Base-by-base conservation (phyloP, 2,113 vertebrate species). In the Xenopus borealis region DNA sequence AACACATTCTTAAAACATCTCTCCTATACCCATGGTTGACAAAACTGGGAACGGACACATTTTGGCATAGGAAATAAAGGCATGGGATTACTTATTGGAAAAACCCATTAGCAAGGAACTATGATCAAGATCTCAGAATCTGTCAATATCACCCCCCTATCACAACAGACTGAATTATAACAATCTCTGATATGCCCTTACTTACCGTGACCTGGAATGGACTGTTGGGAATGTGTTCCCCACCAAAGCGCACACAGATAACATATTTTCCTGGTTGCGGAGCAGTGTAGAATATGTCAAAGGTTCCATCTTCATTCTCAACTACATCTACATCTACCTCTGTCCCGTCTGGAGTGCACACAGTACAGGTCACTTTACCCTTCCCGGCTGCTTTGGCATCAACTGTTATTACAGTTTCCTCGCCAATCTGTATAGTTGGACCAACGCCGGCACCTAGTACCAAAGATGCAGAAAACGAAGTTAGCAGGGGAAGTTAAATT, bases 161-260 rank as follows among this genome's bases (percentile, higher is more conserved):
- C 23, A 27, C 23, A 6, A 9, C 33, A 33, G 30, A 33, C 30
- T 33, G 7, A 33, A 33, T 33, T 33, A 33, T n/a, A n/a, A 1
- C 23, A 2, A 1, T 14, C 23, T 17, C 7, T 40, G 33, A 40
- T 40, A 40, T 40, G 33, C 33, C 33, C 8, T 19, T 10, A 84
- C 95, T 87, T 89, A 98, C 96, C 91, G 91, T 93, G 82, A 98
- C 95, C 62, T 97, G 96, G 94, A 98, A 98, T 63, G 96, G 96
- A 74, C 95, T 98, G 90, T 98, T 98, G 20, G 97, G 97, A 78
- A 98, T 94, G 9, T 95, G 95, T 79, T 98, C 96, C n/a, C 97
- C 97, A 4, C 96, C 96, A 0, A 98, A 98, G 72, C 95, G 95
- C 74, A 98, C 93, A 16, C 94, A 95, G 88, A 98, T 98, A 78